Evolutionary conservation across 2,797 vertebrate species (phyloP).

Genomic region (Semaprochilodus insignis): DNA sequence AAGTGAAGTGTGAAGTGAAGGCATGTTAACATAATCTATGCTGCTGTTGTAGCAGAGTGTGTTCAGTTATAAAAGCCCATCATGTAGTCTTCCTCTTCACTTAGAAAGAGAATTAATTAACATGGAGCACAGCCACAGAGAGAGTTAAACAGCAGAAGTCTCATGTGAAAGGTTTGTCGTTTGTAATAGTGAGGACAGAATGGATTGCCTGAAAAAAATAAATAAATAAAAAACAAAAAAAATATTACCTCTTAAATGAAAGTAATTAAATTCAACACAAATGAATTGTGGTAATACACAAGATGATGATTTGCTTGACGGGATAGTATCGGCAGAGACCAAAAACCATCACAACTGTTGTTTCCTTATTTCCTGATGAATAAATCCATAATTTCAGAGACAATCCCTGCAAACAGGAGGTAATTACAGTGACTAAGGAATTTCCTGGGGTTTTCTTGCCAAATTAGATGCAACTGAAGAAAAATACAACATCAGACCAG

Average conservation of each 20-base stretch:
- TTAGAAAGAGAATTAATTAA: conserved; percentile 41
- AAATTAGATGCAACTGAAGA: conserved; percentile 12
- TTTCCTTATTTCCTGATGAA: conserved; percentile 22
- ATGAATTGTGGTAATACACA: conserved; percentile 21
- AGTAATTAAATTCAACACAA: conserved; percentile 50
- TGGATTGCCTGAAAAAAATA: no score
- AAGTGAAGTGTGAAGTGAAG: background rate
- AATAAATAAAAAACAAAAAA: conserved; percentile 2
- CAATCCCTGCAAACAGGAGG: background rate
- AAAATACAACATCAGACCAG: background rate
- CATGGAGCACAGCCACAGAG: background rate
- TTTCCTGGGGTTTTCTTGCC: background rate
- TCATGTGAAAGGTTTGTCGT: conserved; percentile 39
- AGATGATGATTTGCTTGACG: background rate
- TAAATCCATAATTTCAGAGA: conserved; percentile 18
- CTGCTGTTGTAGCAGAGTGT: background rate
- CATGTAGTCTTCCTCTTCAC: background rate
- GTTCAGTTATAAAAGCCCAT: background rate
- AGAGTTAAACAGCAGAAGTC: conserved; percentile 30
- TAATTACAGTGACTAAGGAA: background rate
- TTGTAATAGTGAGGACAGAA: background rate
- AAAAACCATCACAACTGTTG: conserved; percentile 16
- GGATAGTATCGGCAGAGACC: background rate
- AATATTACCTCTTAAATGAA: conserved; percentile 30
- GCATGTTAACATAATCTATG: no score